phyloP scores from a whole-genome alignment of 1,140 invertebrate genomes.

The Drosophila orosa region DNA sequence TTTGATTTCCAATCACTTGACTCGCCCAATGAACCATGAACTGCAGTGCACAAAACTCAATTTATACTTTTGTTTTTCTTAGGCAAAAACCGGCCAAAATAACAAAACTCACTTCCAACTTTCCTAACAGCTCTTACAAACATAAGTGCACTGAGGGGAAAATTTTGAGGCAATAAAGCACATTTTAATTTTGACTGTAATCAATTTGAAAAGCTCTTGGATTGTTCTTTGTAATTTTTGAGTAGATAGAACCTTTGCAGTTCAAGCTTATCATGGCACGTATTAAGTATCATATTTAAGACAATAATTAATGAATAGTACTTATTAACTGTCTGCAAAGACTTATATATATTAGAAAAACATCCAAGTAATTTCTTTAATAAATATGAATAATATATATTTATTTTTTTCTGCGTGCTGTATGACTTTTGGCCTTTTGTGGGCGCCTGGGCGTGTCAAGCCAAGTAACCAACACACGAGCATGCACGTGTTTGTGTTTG shows the following conservation, averaged over 20 bases:
- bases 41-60: conserved; percentile 54
- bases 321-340: background rate
- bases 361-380: too few species aligned
- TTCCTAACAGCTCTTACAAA: conserved; percentile 18
- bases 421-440: conserved; percentile 43
- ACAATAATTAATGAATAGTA: too few species aligned
- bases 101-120: conserved; percentile 37
- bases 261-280: too few species aligned
- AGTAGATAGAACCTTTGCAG: too few species aligned
- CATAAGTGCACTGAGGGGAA: conserved; percentile 12
- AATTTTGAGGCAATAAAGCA: background rate
- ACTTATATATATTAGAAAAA: background rate
- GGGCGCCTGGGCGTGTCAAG: conserved; percentile 50
- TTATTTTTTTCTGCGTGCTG: conserved; percentile 8
- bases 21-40: conserved; percentile 53
- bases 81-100: conserved; percentile 44
- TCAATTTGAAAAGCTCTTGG: background rate
- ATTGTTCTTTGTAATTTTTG: background rate
- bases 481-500: conserved; percentile 63
- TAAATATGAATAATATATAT: background rate
- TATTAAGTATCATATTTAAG: too few species aligned
- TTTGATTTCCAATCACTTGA: conserved; percentile 46
- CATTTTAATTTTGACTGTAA: background rate
- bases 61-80: conserved; percentile 59
- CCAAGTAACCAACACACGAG: conserved; percentile 48